Evolutionary conservation across 2,888 invertebrate species (phyloP), one percentile per base, ranked within the genome.

Genomic region (Drosophila formosana): DNA sequence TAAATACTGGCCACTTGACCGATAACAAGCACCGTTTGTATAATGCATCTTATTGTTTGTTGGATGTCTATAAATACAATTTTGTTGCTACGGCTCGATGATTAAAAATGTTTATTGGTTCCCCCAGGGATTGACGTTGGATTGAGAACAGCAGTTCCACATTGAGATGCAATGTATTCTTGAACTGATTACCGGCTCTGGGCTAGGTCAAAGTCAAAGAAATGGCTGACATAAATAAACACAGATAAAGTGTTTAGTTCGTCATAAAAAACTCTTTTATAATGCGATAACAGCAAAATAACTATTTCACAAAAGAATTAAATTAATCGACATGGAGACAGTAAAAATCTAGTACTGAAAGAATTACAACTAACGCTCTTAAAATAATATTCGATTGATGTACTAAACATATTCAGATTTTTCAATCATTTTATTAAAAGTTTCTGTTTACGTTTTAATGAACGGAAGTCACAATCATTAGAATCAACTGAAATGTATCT

Each of bases 141-240:
- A 11, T 28, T 43, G n/a, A 41, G 18, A 49, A 37, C 30, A n/a
- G 18, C 52, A 46, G 45, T 25, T 51, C 13, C 26, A 41, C 34
- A 41, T 43, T 66, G 58, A 47, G 61, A 75, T 70, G 58, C 46
- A 53, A 26, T 55, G 11, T 56, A 66, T 37, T 62, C 70, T 74
- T 47, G 18, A 50, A n/a, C 58, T 58, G 75, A 75, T 75, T 72
- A 53, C 63, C 60, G 60, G 5, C 41, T 64, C 41, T 46, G 53
- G 11, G 61, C 65, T 52, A 68, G 65, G 74, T 73, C 69, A 75
- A 57, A 64, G 61, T 62, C 71, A 71, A 37, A 28, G 7, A 45
- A 30, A 30, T 41, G 18, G 0, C 26, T 26, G 34, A 34, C 25
- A 37, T 13, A 5, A 34, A 46, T 13, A 34, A 46, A 18, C 6